phyloP scores from a whole-genome alignment of 2,888 invertebrate genomes.

The Myathropa florea region DNA sequence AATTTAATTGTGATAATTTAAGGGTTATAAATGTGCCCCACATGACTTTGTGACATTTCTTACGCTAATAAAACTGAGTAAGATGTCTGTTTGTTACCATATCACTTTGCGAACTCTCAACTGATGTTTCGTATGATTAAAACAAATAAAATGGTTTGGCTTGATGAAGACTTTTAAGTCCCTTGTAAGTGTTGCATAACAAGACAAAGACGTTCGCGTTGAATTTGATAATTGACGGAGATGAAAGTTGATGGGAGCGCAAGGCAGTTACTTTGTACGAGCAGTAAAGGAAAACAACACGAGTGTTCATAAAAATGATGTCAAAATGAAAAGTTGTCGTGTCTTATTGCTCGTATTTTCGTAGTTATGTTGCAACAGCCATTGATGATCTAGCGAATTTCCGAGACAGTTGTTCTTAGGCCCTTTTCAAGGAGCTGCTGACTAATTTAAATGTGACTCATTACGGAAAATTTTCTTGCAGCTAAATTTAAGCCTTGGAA shows the following conservation, averaged over 20 bases:
- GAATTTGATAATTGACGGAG: background rate
- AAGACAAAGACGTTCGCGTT: background rate
- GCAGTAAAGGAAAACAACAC: background rate
- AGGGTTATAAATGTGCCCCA: background rate
- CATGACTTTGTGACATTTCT: background rate
- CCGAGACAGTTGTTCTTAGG: background rate
- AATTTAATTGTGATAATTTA: slow-evolving; percentile 10
- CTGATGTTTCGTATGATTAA: background rate
- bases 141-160: background rate
- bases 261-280: background rate
- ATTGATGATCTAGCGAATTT: background rate
- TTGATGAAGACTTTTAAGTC: background rate
- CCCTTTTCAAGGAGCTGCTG: background rate
- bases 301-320: background rate
- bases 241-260: background rate
- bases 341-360: background rate
- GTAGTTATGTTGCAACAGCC: background rate
- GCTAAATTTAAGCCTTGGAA: too few relatives aligned
- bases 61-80: background rate
- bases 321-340: background rate
- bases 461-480: too few relatives aligned
- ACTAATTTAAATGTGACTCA: background rate
- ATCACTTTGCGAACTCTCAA: background rate
- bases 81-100: background rate
- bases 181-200: background rate